Evolutionary conservation across 2,113 vertebrate species (phyloP).

Genomic region (Oxyura jamaicensis): DNA sequence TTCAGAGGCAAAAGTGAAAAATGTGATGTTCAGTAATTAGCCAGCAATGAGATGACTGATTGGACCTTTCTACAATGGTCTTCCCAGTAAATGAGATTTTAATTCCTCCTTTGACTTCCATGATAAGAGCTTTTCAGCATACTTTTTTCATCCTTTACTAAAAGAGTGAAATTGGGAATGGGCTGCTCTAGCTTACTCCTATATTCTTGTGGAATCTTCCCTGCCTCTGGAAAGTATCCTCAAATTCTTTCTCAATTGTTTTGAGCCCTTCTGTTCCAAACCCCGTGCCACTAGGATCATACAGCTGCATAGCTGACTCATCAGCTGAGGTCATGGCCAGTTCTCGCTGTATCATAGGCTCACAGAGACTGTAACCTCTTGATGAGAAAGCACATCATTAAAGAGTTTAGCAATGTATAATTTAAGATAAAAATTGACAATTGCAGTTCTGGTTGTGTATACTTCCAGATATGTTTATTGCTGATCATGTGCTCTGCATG

Average conservation of each 20-base stretch:
- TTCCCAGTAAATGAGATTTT: neutral
- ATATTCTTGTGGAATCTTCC: neutral
- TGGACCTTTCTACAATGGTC: accelerated
- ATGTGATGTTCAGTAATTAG: neutral
- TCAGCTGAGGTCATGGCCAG: neutral
- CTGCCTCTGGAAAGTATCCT: neutral
- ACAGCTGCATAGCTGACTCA: neutral
- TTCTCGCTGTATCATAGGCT: neutral
- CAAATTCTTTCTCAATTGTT: neutral
- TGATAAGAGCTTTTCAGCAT: neutral
- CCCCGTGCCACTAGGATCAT: neutral
- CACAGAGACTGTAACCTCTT: neutral
- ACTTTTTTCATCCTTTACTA: neutral
- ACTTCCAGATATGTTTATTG: neutral
- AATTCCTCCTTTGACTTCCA: neutral
- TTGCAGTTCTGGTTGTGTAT: neutral
- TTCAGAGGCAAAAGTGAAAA: neutral
- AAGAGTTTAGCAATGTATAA: neutral
- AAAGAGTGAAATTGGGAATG: neutral
- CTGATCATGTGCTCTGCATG: neutral
- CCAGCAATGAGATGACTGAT: neutral
- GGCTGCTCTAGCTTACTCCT: neutral
- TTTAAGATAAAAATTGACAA: neutral
- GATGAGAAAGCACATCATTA: neutral
- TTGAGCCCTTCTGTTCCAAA: neutral